Conservation (phyloP, 1,140 invertebrate genomes). For the Philopotamus ludificatus region DNA sequence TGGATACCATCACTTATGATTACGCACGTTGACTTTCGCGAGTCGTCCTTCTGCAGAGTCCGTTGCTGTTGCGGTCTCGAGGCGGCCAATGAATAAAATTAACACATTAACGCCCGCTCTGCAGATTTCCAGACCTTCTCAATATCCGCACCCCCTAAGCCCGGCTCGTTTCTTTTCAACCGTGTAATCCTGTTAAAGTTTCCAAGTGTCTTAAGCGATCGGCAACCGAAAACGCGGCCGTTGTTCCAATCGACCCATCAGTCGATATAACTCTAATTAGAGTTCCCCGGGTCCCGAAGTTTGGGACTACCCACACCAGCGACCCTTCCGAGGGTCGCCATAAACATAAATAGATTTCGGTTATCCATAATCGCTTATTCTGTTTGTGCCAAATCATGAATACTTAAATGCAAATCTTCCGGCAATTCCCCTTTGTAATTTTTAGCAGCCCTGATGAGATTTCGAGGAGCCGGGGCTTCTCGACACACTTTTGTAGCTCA, state of each 20-base stretch:
- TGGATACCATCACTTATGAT: too few relatives aligned
- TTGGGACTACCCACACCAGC: background rate
- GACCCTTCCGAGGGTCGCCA: background rate
- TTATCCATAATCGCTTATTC: background rate
- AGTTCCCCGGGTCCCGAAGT: background rate
- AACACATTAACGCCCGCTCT: background rate
- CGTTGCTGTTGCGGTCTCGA: background rate
- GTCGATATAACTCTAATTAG: background rate
- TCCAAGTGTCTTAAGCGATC: constrained; percentile 9
- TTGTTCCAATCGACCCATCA: constrained; percentile 1
- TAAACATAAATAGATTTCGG: background rate
- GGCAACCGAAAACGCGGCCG: background rate
- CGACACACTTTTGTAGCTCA: too few relatives aligned
- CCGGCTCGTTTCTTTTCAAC: constrained; percentile 8
- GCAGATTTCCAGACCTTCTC: too few relatives aligned
- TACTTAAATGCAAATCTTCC: constrained; percentile 35
- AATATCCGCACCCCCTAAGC: background rate
- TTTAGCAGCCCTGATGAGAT: constrained; percentile 3
- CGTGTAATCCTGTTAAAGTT: constrained; percentile 8
- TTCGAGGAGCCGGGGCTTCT: background rate
- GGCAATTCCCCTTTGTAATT: constrained; percentile 31
- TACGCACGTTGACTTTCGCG: too few relatives aligned
- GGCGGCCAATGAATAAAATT: background rate
- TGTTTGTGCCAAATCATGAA: constrained; percentile 10
- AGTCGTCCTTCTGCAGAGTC: too few relatives aligned